Conservation (phyloP, 2,797 vertebrate genomes). For the Etheostoma nigrum region DNA sequence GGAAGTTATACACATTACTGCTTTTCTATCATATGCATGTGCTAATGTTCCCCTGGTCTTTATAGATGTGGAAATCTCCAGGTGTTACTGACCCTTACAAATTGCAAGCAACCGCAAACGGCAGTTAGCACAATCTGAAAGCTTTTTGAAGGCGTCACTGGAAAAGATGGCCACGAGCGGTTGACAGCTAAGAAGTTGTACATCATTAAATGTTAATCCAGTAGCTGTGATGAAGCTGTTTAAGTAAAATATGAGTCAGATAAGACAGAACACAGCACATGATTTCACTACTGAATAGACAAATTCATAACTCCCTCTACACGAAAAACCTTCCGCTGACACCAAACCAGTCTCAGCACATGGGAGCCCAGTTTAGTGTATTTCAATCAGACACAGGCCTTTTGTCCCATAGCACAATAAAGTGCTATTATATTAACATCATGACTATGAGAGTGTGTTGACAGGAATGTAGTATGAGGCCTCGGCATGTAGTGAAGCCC, state of each 20-base stretch:
- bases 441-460: conserved; percentile 34
- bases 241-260: conserved; percentile 11
- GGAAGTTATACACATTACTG: background rate
- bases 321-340: conserved; percentile 1
- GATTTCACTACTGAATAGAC: background rate
- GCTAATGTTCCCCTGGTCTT: conserved; percentile 7
- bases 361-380: background rate
- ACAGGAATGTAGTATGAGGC: conserved; percentile 25
- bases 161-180: conserved; percentile 19
- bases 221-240: conserved; percentile 25
- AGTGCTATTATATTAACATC: conserved; percentile 44
- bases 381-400: conserved; percentile 28
- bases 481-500: conserved; percentile 32
- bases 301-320: background rate
- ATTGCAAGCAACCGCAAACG: conserved; percentile 6
- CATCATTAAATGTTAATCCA: conserved; percentile 43
- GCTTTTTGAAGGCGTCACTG: conserved; percentile 23
- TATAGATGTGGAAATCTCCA: conserved; percentile 3
- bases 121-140: conserved; percentile 24
- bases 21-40: background rate
- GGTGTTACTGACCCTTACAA: background rate
- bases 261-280: background rate
- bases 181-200: conserved; percentile 31
- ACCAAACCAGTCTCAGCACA: conserved; percentile 3
- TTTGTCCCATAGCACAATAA: conserved; percentile 24